Percentiles rank a stretch among this genome's conserved stretches.
These are phyloP conservation scores for Pristionchus entomophagus DNA, from an alignment of 2,888 invertebrate genomes.

Conservation along the genomic window DNA sequence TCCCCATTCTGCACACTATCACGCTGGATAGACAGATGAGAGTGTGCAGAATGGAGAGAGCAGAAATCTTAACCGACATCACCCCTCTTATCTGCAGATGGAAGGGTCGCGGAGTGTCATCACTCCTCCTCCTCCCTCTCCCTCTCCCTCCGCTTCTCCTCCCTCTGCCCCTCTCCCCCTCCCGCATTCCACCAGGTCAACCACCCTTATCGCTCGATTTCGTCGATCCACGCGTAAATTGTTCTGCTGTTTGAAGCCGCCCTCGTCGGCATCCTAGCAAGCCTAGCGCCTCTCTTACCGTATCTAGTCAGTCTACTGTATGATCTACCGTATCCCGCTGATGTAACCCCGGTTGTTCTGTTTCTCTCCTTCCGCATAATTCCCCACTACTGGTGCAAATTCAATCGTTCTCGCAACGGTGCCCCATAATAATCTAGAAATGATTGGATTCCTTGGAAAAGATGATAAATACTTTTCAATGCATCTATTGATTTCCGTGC, in stretches of 20 bases:
- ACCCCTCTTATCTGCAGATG: neutral
- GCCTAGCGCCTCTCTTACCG: neutral
- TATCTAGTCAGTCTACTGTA: neutral
- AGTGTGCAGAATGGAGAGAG: no score
- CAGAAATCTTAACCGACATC: no score
- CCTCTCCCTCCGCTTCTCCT: neutral
- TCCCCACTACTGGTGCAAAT: neutral
- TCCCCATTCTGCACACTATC: no score
- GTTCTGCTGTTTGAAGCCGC: neutral
- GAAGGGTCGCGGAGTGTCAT: neutral
- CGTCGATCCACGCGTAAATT: conserved; percentile 13
- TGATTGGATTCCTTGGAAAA: conserved; percentile 4
- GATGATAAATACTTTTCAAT: conserved; percentile 28
- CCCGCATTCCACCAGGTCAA: neutral
- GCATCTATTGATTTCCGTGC: neutral
- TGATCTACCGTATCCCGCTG: conserved; percentile 13
- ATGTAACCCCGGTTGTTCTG: neutral
- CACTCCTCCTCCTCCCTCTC: neutral
- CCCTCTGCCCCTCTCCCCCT: neutral
- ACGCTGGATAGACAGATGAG: no score
- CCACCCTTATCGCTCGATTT: neutral
- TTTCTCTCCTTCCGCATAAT: conserved; percentile 31
- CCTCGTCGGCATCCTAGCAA: neutral
- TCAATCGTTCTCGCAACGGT: neutral
- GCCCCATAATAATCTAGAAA: conserved; percentile 12